Evolutionary conservation across 2,888 invertebrate genomes (phyloP).

Genomic region (Pyrrhia umbra): DNA sequence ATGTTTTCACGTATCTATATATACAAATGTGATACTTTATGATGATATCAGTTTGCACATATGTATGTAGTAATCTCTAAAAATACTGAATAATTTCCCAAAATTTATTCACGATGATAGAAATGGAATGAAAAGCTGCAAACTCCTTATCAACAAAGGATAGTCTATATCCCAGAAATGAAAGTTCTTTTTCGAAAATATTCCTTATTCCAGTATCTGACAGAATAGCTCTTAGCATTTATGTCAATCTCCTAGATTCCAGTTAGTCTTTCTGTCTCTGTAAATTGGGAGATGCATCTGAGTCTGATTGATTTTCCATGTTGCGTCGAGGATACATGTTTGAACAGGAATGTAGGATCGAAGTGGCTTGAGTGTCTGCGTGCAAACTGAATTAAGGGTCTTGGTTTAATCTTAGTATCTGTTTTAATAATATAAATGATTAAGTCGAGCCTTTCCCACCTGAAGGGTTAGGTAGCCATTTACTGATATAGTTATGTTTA

Average conservation of each 20-base stretch:
- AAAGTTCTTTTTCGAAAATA: slow-evolving; percentile 3
- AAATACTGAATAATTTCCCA: no score
- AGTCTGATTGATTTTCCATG: slow-evolving; percentile 63
- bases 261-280: slow-evolving; percentile 21
- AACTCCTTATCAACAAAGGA: no score
- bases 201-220: not conserved
- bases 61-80: no score
- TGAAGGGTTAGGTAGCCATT: no score
- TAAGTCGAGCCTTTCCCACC: no score
- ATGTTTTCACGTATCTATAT: no score
- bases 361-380: slow-evolving; percentile 31
- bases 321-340: slow-evolving; percentile 54
- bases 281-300: slow-evolving; percentile 33
- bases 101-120: no score
- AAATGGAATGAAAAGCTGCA: no score
- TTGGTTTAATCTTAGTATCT: slow-evolving; percentile 9
- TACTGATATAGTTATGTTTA: no score
- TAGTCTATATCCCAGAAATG: no score
- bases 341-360: slow-evolving; percentile 36
- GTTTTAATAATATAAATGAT: not conserved
- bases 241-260: slow-evolving; percentile 8
- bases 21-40: no score
- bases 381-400: not conserved
- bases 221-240: slow-evolving; percentile 9
- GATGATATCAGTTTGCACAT: no score